Base-by-base conservation (phyloP, 2,113 vertebrate genomes). In the Galeopterus variegatus region DNA sequence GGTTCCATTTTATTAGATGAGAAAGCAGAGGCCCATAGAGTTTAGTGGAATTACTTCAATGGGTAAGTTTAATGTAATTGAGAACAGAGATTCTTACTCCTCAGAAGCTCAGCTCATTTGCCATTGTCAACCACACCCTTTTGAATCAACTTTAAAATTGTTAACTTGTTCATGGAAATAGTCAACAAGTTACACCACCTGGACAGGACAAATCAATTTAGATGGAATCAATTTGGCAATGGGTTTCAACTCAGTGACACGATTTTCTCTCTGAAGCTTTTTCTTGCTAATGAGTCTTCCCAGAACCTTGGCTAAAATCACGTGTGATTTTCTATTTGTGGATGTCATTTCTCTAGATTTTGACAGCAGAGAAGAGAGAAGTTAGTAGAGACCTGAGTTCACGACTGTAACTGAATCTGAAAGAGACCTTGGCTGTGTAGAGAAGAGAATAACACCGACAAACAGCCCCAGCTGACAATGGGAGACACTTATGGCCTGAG, bases 101-200 rank as follows among this genome's bases (percentile, higher is more conserved):
- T 58, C 31, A 82, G 41, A 86, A 96, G 41, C 56, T 91, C 77
- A 75, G 12, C 17, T 94, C 64, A 72, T 95, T 85, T 96, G 48
- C 60, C 45, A 77, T 23, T 69, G 26, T 89, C 62, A 94, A 50
- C 89, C 72, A 95, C 69, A 77, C 72, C 67, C 73, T 5, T 89
- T 73, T 91, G 69, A 94, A 97, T 97, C 67, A 93, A 72, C 77
- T 96, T 95, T 92, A 69, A 96, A 94, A 95, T 89, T 1, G 0
- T 89, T 97, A 91, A 84, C n/a, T 89, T 88, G 73, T 69, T 92
- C 56, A 95, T 96, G 64, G 45, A 98, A 95, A 45, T 95, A 88
- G 18, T 88, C 90, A 95, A 80, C 0, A 3, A 65, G 26, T 92
- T 97, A 73, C 0, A 79, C 77, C 79, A 92, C 83, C 73, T 96